These are phyloP conservation scores for Pluvialis apricaria DNA, from an alignment of 2,113 vertebrate genomes.

Conservation along the genomic window DNA sequence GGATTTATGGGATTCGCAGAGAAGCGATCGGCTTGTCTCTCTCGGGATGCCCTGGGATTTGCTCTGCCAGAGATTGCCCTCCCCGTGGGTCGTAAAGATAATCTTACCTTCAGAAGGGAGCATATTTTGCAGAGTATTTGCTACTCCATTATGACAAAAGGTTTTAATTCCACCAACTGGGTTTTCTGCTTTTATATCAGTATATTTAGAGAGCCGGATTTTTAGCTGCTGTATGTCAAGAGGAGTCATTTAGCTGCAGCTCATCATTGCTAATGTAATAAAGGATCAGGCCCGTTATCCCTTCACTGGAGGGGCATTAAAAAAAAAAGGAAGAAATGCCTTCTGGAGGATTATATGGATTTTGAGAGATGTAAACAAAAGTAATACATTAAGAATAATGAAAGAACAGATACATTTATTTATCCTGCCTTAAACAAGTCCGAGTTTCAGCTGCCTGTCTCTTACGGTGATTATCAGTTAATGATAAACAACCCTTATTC, in stretches of 20 bases:
- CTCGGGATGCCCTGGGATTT: background rate
- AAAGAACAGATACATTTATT: background rate
- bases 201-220: background rate
- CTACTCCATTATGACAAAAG: background rate
- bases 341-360: background rate
- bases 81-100: background rate
- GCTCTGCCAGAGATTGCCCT: background rate
- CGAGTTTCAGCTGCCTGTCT: background rate
- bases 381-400: background rate
- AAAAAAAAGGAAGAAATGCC: background rate
- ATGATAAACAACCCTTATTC: background rate
- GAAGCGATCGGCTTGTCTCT: background rate
- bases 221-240: background rate
- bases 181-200: background rate
- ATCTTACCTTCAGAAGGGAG: background rate
- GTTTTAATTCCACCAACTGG: background rate
- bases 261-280: background rate
- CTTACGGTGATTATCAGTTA: background rate
- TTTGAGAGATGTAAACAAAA: background rate
- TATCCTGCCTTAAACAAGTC: background rate
- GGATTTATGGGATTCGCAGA: background rate
- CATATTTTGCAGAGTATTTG: background rate
- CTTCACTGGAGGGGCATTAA: background rate
- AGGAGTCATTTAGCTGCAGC: background rate
- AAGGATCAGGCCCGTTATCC: background rate